Evolutionary conservation across 2,797 vertebrate genomes (phyloP).

Genomic region (Diplodus puntazzo): DNA sequence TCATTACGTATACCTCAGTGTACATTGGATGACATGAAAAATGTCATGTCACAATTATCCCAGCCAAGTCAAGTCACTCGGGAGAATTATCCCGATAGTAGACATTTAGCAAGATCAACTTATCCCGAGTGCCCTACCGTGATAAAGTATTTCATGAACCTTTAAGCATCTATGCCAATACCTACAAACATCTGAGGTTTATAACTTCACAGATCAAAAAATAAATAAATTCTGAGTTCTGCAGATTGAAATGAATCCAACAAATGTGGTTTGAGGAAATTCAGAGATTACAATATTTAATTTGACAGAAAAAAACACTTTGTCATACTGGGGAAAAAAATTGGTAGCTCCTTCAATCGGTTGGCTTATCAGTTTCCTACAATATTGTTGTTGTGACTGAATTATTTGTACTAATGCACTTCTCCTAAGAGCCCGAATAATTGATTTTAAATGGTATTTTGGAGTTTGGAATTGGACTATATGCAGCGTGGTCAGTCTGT

Average conservation of each 20-base stretch:
- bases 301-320: neutral
- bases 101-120: too few species aligned
- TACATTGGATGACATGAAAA: too few species aligned
- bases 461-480: slow-evolving; percentile 13
- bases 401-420: slow-evolving; percentile 1
- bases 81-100: too few species aligned
- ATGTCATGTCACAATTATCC: too few species aligned
- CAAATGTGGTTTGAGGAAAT: slow-evolving; percentile 12
- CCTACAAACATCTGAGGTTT: slow-evolving; percentile 11
- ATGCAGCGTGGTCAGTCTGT: neutral
- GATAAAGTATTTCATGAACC: too few species aligned
- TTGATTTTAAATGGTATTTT: neutral
- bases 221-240: slow-evolving; percentile 34
- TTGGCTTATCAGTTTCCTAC: neutral
- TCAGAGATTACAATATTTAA: neutral
- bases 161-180: neutral
- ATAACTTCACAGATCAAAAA: neutral
- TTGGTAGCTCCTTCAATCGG: neutral
- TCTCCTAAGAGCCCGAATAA: neutral
- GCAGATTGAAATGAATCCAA: slow-evolving; percentile 40
- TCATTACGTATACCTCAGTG: neutral
- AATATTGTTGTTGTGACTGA: neutral
- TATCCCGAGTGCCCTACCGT: too few species aligned
- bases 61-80: too few species aligned
- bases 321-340: neutral